These are phyloP conservation scores for Hartigia nigra DNA, from an alignment of 2,888 invertebrate species.

Conservation along the genomic window DNA sequence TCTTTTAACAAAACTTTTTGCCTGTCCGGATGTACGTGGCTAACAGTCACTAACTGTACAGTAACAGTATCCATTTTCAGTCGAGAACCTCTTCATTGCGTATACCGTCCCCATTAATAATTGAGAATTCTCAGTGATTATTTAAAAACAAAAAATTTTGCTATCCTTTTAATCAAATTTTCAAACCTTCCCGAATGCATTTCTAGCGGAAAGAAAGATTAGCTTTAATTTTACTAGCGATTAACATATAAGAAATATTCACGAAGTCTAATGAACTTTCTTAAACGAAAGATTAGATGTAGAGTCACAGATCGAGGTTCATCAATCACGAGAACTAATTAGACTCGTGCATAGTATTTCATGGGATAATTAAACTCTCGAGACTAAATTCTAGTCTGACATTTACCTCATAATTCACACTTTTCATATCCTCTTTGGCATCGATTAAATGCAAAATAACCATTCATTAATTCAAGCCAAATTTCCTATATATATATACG, in stretches of 20 bases:
- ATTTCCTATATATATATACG: neutral
- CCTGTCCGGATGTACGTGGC: conserved; percentile 14
- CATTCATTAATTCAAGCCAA: conserved; percentile 39
- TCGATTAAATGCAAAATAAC: conserved; percentile 35
- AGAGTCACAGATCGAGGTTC: neutral
- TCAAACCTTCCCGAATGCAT: neutral
- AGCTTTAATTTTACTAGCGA: neutral
- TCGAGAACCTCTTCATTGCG: neutral
- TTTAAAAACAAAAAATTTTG: neutral
- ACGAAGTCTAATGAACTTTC: neutral
- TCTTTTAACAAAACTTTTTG: conserved; percentile 8
- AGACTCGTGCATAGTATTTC: neutral
- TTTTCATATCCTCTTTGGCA: conserved; percentile 26
- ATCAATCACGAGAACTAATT: neutral
- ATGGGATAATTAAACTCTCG: neutral
- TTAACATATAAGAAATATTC: neutral
- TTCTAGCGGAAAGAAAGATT: neutral
- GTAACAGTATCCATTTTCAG: neutral
- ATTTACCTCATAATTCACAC: conserved; percentile 29
- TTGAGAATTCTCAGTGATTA: neutral
- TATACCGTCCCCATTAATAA: neutral
- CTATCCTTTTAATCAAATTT: neutral
- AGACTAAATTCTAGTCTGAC: neutral
- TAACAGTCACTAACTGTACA: neutral
- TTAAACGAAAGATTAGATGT: neutral